Base-by-base conservation (phyloP, 2,113 vertebrate species). In the Tragelaphus scriptus region DNA sequence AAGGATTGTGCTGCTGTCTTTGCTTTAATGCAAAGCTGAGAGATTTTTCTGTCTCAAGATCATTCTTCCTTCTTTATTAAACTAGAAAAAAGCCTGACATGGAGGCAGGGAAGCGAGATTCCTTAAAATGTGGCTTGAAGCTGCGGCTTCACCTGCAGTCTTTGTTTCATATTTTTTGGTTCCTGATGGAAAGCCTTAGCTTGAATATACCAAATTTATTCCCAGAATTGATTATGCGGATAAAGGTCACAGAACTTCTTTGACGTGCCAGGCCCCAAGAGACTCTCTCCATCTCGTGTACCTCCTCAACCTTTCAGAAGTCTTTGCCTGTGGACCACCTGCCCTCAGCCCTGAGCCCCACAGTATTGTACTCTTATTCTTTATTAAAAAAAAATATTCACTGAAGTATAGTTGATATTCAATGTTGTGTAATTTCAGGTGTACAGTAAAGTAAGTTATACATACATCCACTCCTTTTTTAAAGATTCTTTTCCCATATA, bases 51-150 rank as follows among this genome's bases (percentile, higher is more conserved):
- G 28, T 59, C 79, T 91, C 71, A 49, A 88, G 55, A 71, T 94
- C 30, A 51, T 53, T 44, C 14, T 16, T 40, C 10, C 7, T 91
- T 90, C 82, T 94, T 95, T 86, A 86, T 91, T 93, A 97, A 95
- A 65, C 19, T 47, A 25, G 84, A 7, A 28, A 65, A 92, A 59
- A 77, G 11, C 49, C 26, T 77, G 44, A 91, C 47, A 51, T 6
- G 12, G 53, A 19, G 32, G 16, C 0, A 30, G 16, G 28, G 58
- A 30, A 25, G 17, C 2, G 1, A 6, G 8, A 56, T 36, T 23
- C 28, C 7, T 91, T 88, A 65, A 93, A 94, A 65, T 6, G 28
- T 53, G 28, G 28, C 23, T 63, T 65, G 30, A 63, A 61, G 59
- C 56, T 88, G 40, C 14, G 11, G n/a, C 88, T 86, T 82, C 25